Percentiles rank a stretch among this genome's conserved stretches.
Conservation (phyloP, 2,797 vertebrate species). For the Eulemur albifrons region DNA sequence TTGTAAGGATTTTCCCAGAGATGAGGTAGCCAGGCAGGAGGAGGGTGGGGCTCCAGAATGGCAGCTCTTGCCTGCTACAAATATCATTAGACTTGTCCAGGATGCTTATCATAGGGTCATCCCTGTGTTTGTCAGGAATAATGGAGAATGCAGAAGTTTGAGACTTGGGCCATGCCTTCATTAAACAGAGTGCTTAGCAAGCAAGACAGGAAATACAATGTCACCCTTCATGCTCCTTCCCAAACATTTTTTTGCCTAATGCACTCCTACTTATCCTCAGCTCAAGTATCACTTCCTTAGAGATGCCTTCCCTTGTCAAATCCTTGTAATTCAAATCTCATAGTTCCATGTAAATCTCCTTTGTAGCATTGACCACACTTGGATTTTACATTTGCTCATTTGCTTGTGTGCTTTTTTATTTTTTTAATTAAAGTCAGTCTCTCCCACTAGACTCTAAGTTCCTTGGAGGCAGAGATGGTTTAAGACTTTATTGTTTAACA, state of each 20-base stretch:
- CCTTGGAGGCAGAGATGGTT: background rate
- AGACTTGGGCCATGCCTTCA: background rate
- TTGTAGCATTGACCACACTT: background rate
- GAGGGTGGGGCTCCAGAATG: slow-evolving; percentile 4
- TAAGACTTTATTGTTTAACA: slow-evolving; percentile 32
- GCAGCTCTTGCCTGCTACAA: background rate
- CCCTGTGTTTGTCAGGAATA: background rate
- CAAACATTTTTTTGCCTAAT: slow-evolving; percentile 16
- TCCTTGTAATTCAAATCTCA: slow-evolving; percentile 2
- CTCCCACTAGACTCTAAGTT: background rate
- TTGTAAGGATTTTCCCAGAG: background rate
- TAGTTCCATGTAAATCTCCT: background rate
- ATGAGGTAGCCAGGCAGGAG: background rate
- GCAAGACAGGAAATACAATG: slow-evolving; percentile 27
- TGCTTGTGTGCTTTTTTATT: background rate
- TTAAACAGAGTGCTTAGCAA: slow-evolving; percentile 6
- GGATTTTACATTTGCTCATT: slow-evolving; percentile 41
- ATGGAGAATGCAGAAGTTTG: slow-evolving; percentile 34
- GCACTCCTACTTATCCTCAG: slow-evolving; percentile 6
- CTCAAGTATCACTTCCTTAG: slow-evolving; percentile 36
- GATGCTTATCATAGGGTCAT: background rate
- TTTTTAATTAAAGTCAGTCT: background rate
- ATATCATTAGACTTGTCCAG: background rate
- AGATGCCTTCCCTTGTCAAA: slow-evolving; percentile 24
- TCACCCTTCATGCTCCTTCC: background rate